Evolutionary conservation across 2,797 vertebrate genomes (phyloP).

Genomic region (Pipistrellus kuhlii): DNA sequence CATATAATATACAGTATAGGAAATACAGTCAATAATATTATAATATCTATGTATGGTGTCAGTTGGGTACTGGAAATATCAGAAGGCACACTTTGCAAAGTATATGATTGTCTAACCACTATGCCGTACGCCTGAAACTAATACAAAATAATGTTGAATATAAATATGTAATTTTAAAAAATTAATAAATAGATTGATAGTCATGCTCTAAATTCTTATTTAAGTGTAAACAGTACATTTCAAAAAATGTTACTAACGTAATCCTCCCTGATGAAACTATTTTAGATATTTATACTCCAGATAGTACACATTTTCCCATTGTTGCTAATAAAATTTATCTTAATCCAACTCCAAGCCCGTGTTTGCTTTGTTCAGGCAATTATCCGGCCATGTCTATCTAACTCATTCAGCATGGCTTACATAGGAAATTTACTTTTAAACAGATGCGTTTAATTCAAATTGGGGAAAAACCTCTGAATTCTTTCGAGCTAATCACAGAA

Average conservation of each 20-base stretch:
- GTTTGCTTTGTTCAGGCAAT: conserved; percentile 41
- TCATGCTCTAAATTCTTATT: conserved; percentile 65
- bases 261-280: conserved; percentile 46
- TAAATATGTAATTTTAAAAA: neutral
- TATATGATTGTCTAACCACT: neutral
- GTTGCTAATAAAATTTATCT: conserved; percentile 66
- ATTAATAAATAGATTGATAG: neutral
- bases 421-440: conserved; percentile 71
- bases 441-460: conserved; percentile 49
- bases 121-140: neutral
- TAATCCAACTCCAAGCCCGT: conserved; percentile 30
- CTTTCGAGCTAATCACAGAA: conserved; percentile 54
- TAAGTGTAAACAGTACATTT: conserved; percentile 64
- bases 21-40: neutral
- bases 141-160: neutral
- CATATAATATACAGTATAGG: neutral
- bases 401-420: conserved; percentile 48
- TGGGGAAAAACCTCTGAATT: conserved; percentile 55
- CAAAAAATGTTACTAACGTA: conserved; percentile 50
- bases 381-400: conserved; percentile 11
- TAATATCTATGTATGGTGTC: neutral
- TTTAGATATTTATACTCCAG: conserved; percentile 76
- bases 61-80: neutral
- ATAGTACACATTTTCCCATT: conserved; percentile 26
- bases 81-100: neutral